Evolutionary conservation across 2,797 vertebrate genomes (phyloP).

Genomic region (Phataginus tricuspis): DNA sequence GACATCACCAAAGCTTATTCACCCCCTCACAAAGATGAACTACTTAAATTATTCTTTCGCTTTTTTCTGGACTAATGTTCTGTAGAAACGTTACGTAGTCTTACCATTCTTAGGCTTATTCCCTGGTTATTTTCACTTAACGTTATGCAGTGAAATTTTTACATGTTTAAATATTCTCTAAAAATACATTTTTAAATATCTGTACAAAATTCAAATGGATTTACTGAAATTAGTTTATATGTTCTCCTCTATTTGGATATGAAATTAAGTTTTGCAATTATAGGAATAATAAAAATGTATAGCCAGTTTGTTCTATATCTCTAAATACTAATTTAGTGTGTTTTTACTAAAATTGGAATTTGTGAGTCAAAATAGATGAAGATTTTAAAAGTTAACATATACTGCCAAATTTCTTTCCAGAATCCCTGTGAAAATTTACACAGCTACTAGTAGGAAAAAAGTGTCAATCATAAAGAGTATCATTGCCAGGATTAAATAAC

Average conservation of each 20-base stretch:
- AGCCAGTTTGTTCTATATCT: not conserved
- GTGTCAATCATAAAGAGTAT: not conserved
- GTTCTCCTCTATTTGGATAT: not conserved
- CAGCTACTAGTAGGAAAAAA: slow-evolving; percentile 3
- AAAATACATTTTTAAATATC: slow-evolving; percentile 44
- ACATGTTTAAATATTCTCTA: slow-evolving; percentile 9
- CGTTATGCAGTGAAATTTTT: not conserved
- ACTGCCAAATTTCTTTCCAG: slow-evolving; percentile 56
- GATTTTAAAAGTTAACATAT: slow-evolving; percentile 49
- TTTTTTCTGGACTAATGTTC: not conserved
- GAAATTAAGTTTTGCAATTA: slow-evolving; percentile 40
- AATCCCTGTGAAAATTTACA: slow-evolving; percentile 47
- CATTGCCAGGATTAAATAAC: not conserved
- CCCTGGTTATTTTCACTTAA: slow-evolving; percentile 8
- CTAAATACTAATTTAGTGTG: slow-evolving; percentile 44
- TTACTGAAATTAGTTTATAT: not conserved
- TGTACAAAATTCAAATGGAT: slow-evolving; percentile 10
- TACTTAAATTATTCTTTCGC: not conserved
- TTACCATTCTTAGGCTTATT: not conserved
- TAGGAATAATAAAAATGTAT: slow-evolving; percentile 42
- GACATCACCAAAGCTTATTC: not conserved
- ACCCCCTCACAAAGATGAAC: too few species aligned
- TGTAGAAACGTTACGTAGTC: not conserved
- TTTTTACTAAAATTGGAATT: slow-evolving; percentile 65
- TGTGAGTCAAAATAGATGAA: slow-evolving; percentile 68